Evolutionary conservation across 2,113 vertebrate genomes (phyloP).

Genomic region (Sminthopsis crassicaudata): DNA sequence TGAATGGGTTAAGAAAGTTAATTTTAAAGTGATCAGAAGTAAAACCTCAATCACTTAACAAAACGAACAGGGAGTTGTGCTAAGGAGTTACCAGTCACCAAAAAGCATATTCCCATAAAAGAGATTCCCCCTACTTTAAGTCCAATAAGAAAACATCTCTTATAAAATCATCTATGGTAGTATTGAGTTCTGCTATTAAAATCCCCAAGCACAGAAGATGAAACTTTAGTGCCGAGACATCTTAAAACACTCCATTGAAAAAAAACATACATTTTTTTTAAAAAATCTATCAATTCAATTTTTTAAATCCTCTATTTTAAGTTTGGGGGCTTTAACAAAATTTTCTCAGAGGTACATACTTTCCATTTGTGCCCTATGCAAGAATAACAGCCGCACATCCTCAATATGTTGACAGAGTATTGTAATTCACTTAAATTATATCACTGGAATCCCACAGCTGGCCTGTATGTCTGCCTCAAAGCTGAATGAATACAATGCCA

Average conservation of each 20-base stretch:
- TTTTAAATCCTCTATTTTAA: constrained; percentile 46
- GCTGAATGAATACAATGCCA: constrained; percentile 65
- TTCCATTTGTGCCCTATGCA: constrained; percentile 66
- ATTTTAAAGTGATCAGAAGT: constrained; percentile 74
- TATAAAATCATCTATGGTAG: constrained; percentile 36
- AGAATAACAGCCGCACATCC: constrained; percentile 63
- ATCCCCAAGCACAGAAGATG: constrained; percentile 64
- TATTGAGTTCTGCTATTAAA: constrained; percentile 50
- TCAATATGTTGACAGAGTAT: constrained; percentile 71
- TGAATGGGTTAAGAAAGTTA: constrained; percentile 68
- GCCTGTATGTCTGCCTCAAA: constrained; percentile 72
- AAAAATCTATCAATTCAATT: constrained; percentile 61
- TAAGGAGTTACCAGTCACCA: constrained; percentile 27
- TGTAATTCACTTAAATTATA: constrained; percentile 84
- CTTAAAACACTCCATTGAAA: constrained; percentile 51
- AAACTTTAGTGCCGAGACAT: constrained; percentile 71
- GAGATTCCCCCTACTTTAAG: constrained; percentile 59
- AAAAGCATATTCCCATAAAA: constrained; percentile 36
- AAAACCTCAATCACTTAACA: constrained; percentile 61
- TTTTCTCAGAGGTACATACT: constrained; percentile 59
- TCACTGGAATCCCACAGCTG: constrained; percentile 84
- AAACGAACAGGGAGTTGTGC: constrained; percentile 37
- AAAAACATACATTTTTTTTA: constrained; percentile 56
- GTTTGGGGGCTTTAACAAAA: constrained; percentile 31
- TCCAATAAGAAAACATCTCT: constrained; percentile 53